These are phyloP conservation scores for Otocyon megalotis DNA, from an alignment of 2,113 vertebrate genomes.

Conservation along the genomic window DNA sequence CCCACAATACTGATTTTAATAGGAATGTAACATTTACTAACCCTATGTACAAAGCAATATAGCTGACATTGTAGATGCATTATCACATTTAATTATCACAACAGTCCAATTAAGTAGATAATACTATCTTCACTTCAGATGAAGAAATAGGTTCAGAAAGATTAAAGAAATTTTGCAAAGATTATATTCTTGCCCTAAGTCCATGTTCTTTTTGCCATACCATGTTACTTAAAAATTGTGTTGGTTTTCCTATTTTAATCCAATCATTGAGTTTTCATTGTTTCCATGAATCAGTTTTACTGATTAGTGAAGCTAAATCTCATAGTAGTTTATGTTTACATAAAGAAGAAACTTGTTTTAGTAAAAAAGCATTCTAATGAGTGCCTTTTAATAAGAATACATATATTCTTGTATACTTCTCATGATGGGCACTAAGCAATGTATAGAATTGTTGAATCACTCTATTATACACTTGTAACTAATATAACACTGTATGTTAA, in stretches of 20 bases:
- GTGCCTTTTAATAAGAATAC: not conserved
- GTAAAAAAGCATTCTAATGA: conserved; percentile 20
- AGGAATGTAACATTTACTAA: conserved; percentile 26
- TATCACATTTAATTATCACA: conserved; percentile 27
- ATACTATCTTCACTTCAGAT: not conserved
- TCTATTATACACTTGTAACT: not conserved
- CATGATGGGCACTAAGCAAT: not conserved
- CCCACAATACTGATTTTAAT: conserved; percentile 40
- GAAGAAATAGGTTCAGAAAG: conserved; percentile 46
- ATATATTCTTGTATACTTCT: not conserved
- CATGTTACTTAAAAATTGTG: not conserved
- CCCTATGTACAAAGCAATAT: conserved; percentile 3
- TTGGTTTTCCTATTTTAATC: conserved; percentile 26
- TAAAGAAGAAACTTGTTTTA: conserved; percentile 23
- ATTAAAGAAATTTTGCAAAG: conserved; percentile 25
- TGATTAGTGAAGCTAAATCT: conserved; percentile 35
- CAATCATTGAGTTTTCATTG: not conserved
- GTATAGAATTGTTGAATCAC: not conserved
- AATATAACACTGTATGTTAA: not conserved
- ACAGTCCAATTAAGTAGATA: not conserved
- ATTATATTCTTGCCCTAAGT: not conserved
- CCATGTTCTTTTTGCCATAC: not conserved
- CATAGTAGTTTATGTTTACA: not conserved
- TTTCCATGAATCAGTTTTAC: conserved; percentile 6
- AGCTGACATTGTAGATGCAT: conserved; percentile 6